Percentiles rank a stretch among this genome's conserved stretches.
These are phyloP conservation scores for Lepus timidus DNA, from an alignment of 2,113 vertebrate species.

Conservation along the genomic window DNA sequence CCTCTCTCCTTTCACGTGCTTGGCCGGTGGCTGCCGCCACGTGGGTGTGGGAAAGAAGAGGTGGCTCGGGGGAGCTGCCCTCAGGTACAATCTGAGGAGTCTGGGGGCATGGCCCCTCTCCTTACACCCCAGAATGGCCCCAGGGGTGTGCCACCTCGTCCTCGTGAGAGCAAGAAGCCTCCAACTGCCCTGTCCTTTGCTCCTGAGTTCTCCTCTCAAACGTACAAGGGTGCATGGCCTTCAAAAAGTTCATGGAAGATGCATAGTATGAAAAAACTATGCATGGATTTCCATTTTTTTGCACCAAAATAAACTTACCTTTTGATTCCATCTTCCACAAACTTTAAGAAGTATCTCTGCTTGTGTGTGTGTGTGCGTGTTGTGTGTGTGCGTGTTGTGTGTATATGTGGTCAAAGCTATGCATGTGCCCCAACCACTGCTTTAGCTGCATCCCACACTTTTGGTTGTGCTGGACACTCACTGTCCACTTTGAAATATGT, in stretches of 20 bases:
- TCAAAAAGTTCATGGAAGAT: no score
- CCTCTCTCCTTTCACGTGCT: not conserved
- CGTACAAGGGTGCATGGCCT: no score
- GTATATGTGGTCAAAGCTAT: not conserved
- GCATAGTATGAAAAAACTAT: no score
- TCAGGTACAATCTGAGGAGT: not conserved
- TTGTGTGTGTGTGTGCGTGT: no score
- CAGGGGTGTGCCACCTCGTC: not conserved
- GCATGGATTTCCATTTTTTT: no score
- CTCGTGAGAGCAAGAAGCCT: not conserved
- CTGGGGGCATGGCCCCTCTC: not conserved
- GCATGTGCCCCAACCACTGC: not conserved
- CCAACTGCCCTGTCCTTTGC: not conserved
- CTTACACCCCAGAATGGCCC: not conserved
- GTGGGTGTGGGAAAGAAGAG: not conserved
- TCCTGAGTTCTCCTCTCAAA: not conserved
- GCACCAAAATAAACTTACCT: no score
- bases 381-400: no score
- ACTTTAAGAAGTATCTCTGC: no score
- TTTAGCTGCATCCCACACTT: not conserved
- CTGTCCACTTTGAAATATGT: conserved; percentile 10
- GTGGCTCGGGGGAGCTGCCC: not conserved
- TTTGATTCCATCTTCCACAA: no score
- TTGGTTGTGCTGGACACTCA: not conserved
- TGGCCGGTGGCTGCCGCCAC: not conserved